Evolutionary conservation across 2,113 vertebrate genomes (phyloP), one percentile per base, ranked within the genome.

Genomic region (Recurvirostra avosetta): DNA sequence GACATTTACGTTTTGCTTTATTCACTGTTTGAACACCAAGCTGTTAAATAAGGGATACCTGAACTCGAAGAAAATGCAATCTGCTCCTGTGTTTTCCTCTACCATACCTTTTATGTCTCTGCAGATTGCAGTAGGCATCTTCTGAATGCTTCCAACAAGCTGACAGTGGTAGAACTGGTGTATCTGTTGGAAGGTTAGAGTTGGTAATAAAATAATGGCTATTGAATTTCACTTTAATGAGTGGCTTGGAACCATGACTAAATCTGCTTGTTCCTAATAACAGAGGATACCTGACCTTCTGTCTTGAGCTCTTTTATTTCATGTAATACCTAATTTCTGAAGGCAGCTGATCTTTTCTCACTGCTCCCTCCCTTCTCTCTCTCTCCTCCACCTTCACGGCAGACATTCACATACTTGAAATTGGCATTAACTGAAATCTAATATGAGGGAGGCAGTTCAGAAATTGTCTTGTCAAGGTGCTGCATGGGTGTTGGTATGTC

Each of bases 211-310:
- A 96, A 83, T 90, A 90, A 90, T 74, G 78, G 59, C 36, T 94
- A 77, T 58, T 86, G 92, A 90, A 67, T 96, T 95, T 92, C 93
- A 74, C 55, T 90, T 77, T 88, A 88, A 86, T 73, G 41, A 77
- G 55, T 45, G 52, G 12, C 71, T 93, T 59, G 85, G 75, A 95
- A 95, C 90, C 78, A 83, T 90, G 90, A 90, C 78, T 86, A 92
- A 90, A 95, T 92, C 59, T 90, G 14, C 78, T 90, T 92, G 84
- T 53, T 91, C 80, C 70, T 94, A 95, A 76, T 86, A 93, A 58
- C 65, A 76, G 67, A 92, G 71, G 63, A 79, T 62, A 90, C 50
- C 78, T 94, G 82, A 86, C 85, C 67, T 91, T 79, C 74, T 88
- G 58, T 88, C 50, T 67, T 70, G 41, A 95, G 71, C 63, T 88